Evolutionary conservation across 1,140 invertebrate genomes (phyloP).

Genomic region (Probaryconus sp.): DNA sequence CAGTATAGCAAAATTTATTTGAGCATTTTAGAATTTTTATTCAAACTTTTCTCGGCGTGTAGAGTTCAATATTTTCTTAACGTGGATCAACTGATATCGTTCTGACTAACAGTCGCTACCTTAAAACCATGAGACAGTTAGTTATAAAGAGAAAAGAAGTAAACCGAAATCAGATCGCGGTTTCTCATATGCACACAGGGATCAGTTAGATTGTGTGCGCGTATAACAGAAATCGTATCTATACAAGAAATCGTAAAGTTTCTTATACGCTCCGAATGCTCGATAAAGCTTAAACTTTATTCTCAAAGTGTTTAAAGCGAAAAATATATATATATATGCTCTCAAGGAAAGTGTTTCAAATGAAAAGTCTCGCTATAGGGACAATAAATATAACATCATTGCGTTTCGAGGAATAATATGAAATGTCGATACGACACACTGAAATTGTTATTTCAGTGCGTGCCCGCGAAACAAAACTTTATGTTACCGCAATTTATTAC

Average conservation of each 20-base stretch:
- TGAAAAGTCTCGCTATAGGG: slow-evolving; percentile 31
- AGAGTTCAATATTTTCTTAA: too few relatives aligned
- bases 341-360: slow-evolving; percentile 29
- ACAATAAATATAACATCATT: slow-evolving; percentile 44
- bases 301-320: slow-evolving; percentile 42
- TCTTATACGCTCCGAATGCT: slow-evolving; percentile 31
- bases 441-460: slow-evolving; percentile 38
- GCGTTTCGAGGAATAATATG: slow-evolving; percentile 17
- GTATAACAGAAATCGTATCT: slow-evolving; percentile 39
- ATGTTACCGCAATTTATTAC: slow-evolving; percentile 12
- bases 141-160: slow-evolving; percentile 41
- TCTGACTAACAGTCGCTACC: slow-evolving; percentile 11
- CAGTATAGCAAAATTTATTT: too few relatives aligned
- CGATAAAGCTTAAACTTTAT: slow-evolving; percentile 54
- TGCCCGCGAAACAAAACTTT: slow-evolving; percentile 16
- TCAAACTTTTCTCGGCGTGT: too few relatives aligned
- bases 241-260: slow-evolving; percentile 51
- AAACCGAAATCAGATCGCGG: slow-evolving; percentile 50
- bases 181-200: slow-evolving; percentile 11
- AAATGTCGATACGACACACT: slow-evolving; percentile 17
- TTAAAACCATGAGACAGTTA: slow-evolving; percentile 41
- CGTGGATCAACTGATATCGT: too few relatives aligned
- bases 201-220: not conserved
- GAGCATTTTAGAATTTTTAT: too few relatives aligned
- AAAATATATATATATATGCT: slow-evolving; percentile 40